Evolutionary conservation across 2,888 invertebrate genomes (phyloP).

Genomic region (Dryobota labecula): DNA sequence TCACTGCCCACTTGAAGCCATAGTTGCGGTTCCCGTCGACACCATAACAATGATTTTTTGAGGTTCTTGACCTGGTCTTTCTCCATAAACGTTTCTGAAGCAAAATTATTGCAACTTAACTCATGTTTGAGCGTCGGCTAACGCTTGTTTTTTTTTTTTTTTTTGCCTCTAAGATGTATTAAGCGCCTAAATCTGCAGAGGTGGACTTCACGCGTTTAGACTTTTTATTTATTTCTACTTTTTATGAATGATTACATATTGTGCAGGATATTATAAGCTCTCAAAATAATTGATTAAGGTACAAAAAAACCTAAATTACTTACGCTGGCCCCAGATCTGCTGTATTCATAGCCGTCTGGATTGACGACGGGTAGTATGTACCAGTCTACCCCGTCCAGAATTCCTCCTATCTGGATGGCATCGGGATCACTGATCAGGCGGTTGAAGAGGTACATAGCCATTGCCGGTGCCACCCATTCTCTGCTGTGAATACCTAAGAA

Average conservation of each 20-base stretch:
- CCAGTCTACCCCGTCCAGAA: conserved; percentile 92
- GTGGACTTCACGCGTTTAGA: neutral
- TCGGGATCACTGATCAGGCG: conserved; percentile 84
- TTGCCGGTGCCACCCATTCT: conserved; percentile 92
- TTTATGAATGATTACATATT: neutral
- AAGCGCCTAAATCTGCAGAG: neutral
- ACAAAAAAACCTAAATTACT: conserved; percentile 58
- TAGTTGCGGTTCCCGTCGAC: conserved; percentile 94
- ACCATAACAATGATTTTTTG: conserved; percentile 86
- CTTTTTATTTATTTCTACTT: neutral
- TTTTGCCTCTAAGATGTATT: neutral
- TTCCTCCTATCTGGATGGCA: conserved; percentile 74
- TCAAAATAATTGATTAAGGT: neutral
- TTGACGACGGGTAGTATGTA: conserved; percentile 92
- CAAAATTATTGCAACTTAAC: conserved; percentile 30
- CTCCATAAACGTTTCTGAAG: conserved; percentile 92
- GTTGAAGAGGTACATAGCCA: conserved; percentile 90
- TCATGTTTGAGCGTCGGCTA: neutral
- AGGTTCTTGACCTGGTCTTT: conserved; percentile 89
- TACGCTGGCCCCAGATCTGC: conserved; percentile 79
- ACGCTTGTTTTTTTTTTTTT: neutral
- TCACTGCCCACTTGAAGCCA: conserved; percentile 92
- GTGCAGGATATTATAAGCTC: neutral
- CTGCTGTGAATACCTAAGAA: conserved; percentile 90
- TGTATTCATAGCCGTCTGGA: conserved; percentile 93